Conservation (phyloP, 1,140 invertebrate species). For the Elysia chlorotica region DNA sequence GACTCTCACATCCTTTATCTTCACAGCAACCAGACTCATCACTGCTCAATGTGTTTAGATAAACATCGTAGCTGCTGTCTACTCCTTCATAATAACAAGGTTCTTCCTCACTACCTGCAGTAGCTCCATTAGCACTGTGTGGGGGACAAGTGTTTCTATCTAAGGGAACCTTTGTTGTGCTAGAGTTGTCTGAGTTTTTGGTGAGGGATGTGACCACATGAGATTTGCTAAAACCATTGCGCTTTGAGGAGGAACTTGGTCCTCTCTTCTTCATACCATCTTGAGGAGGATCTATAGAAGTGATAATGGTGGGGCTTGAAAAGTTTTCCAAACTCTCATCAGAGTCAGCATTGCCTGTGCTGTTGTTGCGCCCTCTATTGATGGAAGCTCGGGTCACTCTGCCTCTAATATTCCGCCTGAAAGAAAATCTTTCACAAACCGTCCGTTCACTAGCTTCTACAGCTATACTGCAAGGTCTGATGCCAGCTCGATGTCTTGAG, state of each 20-base stretch:
- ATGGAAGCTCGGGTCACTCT: constrained; percentile 7
- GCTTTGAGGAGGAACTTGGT: too few species aligned
- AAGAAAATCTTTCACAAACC: constrained; percentile 18
- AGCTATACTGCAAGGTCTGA: constrained; percentile 18
- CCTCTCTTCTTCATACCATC: constrained; percentile 13
- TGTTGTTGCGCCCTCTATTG: constrained; percentile 15
- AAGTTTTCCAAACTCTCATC: constrained; percentile 24
- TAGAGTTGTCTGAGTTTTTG: too few species aligned
- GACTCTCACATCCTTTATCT: too few species aligned
- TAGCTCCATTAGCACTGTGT: too few species aligned
- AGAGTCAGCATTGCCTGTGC: constrained; percentile 19
- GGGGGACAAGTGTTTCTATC: too few species aligned
- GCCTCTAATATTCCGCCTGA: constrained; percentile 10
- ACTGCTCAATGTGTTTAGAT: constrained; percentile 18
- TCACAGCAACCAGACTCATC: constrained; percentile 21
- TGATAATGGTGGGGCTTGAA: constrained; percentile 3
- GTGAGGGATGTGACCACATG: too few species aligned
- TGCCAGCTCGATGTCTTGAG: constrained; percentile 2
- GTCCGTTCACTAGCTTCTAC: constrained; percentile 18
- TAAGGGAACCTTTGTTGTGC: too few species aligned
- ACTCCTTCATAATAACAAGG: constrained; percentile 17
- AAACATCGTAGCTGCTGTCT: constrained; percentile 19
- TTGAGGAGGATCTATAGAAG: constrained; percentile 1
- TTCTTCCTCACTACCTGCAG: constrained; percentile 18
- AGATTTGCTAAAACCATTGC: too few species aligned